phyloP scores from a whole-genome alignment of 2,797 vertebrate species.

The Passerculus sandwichensis region DNA sequence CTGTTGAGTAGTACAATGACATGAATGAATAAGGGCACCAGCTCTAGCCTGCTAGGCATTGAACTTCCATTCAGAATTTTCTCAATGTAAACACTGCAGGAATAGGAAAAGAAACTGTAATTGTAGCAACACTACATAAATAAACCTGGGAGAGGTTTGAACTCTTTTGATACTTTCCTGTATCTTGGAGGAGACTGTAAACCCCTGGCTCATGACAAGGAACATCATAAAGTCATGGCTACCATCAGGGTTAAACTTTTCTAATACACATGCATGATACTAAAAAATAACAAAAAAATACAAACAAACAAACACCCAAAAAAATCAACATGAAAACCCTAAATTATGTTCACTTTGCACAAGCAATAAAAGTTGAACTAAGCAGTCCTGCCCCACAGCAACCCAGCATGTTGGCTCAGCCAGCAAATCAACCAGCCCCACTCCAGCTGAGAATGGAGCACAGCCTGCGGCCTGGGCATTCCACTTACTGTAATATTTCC shows the following conservation, averaged over 20 bases:
- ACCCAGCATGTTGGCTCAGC: background rate
- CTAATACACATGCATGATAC: background rate
- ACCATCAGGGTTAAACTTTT: background rate
- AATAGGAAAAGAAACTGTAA: background rate
- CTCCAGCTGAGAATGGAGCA: background rate
- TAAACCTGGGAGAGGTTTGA: background rate
- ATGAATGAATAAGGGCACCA: background rate
- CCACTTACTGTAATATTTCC: conserved; percentile 90
- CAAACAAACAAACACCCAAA: background rate
- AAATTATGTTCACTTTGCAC: background rate
- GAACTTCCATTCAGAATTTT: background rate
- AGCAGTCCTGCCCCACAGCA: background rate
- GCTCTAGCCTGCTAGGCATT: background rate
- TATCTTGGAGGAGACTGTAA: background rate
- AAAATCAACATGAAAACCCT: background rate
- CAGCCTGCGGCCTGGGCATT: background rate
- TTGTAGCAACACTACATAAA: background rate
- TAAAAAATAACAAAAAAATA: background rate
- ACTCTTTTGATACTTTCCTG: background rate
- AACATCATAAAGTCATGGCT: background rate
- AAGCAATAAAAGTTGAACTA: background rate
- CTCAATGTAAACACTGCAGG: background rate
- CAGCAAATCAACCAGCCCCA: background rate
- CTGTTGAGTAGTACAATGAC: background rate
- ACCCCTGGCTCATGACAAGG: background rate